Conservation (phyloP, 2,797 vertebrate species). For the Synaphobranchus kaupii region DNA sequence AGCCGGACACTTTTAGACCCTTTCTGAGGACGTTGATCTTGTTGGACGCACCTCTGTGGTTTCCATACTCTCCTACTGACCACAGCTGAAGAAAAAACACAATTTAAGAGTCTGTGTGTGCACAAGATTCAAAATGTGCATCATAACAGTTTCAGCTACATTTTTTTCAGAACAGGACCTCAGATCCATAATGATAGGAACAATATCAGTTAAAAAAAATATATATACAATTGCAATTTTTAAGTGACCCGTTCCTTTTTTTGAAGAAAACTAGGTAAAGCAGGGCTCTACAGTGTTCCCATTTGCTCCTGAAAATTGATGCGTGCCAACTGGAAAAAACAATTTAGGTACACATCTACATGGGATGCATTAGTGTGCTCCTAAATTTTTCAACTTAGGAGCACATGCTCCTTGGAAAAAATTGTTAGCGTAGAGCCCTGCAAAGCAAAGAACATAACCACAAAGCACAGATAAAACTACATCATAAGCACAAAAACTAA, state of each 20-base stretch:
- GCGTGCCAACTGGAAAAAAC: too few relatives aligned
- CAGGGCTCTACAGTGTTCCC: too few relatives aligned
- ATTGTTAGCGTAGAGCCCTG: too few relatives aligned
- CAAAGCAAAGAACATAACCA: not conserved
- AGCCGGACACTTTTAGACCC: not conserved
- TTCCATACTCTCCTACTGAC: too few relatives aligned
- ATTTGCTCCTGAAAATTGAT: too few relatives aligned
- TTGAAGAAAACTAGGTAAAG: constrained; percentile 1
- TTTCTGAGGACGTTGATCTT: not conserved
- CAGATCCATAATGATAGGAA: not conserved
- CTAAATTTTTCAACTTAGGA: too few relatives aligned
- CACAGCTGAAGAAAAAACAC: not conserved
- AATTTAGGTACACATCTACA: too few relatives aligned
- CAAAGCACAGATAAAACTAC: not conserved
- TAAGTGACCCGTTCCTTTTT: not conserved
- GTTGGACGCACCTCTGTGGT: not conserved
- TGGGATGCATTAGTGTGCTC: too few relatives aligned
- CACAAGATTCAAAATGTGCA: not conserved
- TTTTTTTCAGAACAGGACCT: not conserved
- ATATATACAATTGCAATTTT: not conserved
- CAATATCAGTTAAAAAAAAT: not conserved
- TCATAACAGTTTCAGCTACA: not conserved
- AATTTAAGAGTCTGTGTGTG: not conserved
- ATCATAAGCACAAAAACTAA: not conserved
- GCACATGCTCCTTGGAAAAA: too few relatives aligned